Evolutionary conservation across 1,140 invertebrate genomes (phyloP), one percentile per base, ranked within the genome.

Genomic region (Drosophila subobscura): DNA sequence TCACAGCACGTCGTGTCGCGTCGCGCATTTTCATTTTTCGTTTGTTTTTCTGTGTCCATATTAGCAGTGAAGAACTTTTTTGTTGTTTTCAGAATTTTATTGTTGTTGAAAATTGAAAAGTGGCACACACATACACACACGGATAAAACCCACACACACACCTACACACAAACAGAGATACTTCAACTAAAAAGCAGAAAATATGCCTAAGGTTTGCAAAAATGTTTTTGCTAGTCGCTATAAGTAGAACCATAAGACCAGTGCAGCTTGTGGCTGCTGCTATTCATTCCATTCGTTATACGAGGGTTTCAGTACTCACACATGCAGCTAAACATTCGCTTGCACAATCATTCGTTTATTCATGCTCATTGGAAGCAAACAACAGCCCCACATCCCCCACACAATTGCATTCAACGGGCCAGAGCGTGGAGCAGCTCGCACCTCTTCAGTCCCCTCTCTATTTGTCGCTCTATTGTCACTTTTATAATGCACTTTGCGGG

Each of bases 181-280:
- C 16, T 54, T 54, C 14, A 8, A 59, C 74, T 71, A 55, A 76
- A 76, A 58, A 72, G 65, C 65, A 63, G 72, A 54, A 79, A 86
- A 81, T 49, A 85, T 85, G 81, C 71, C 81, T 77, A 86, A 85
- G 81, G 81, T 85, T 88, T 81, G 81, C 77, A 73, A 46, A 52
- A 50, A 59, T 58, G 47, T 22, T 49, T 68, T 50, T 67, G 42
- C 55, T 68, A 55, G 63, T 72, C 50, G 46, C 63, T 58, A 41
- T 74, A 47, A 71, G 52, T 79, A 70, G 47, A 37, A 70, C 54
- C 54, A 45, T 70, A 79, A 79, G 60, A 72, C 76, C 70, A 74
- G 76, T 72, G 68, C 71, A 74, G 71, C 74, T 79, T 65, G 51
- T 74, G 16, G 16, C 16, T 20, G 79, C 42, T 63, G 42, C 55